These are phyloP conservation scores for Irena cyanogastra DNA, from an alignment of 2,113 vertebrate species.

Conservation along the genomic window DNA sequence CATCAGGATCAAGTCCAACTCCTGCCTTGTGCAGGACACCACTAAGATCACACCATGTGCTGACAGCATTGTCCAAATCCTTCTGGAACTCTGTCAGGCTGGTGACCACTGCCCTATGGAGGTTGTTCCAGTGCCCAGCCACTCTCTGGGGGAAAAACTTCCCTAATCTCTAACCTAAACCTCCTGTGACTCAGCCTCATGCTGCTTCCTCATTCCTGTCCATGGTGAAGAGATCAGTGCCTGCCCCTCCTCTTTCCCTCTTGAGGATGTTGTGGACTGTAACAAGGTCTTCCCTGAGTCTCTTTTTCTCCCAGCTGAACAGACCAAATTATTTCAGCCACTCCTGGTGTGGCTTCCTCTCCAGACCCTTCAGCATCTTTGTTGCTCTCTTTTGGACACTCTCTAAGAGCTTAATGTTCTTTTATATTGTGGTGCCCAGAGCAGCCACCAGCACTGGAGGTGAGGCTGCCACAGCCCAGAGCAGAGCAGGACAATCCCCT, in stretches of 20 bases:
- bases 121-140: background rate
- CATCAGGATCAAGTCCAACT: background rate
- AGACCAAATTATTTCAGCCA: background rate
- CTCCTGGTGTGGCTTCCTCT: no score
- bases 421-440: background rate
- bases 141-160: background rate
- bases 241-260: background rate
- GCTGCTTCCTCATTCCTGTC: background rate
- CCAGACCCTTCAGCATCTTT: background rate
- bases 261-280: background rate
- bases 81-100: background rate
- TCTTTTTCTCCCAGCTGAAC: background rate
- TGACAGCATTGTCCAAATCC: background rate
- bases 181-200: background rate
- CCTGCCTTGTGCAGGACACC: background rate
- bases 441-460: background rate
- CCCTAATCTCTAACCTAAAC: background rate
- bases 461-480: background rate
- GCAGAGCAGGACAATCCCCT: background rate
- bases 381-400: background rate
- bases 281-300: rapidly evolving
- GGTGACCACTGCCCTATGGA: background rate
- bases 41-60: background rate
- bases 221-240: background rate
- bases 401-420: background rate